Evolutionary conservation across 2,113 vertebrate genomes (phyloP).

Genomic region (Pao palembangensis): DNA sequence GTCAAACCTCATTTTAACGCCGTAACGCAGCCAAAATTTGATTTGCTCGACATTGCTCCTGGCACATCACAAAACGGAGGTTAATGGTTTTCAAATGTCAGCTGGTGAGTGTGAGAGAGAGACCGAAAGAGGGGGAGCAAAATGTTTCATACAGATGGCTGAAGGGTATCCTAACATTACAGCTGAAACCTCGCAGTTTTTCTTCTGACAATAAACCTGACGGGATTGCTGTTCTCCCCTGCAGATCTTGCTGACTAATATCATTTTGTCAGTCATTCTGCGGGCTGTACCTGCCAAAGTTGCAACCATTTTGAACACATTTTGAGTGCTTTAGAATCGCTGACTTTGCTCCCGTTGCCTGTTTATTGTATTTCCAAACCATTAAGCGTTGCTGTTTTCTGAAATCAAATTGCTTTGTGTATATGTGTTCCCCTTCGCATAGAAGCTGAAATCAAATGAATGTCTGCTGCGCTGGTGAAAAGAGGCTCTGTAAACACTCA

Average conservation of each 20-base stretch:
- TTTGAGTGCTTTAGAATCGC: conserved; percentile 7
- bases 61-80: conserved; percentile 30
- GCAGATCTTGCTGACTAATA: not conserved
- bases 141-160: conserved; percentile 6
- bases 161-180: conserved; percentile 4
- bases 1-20: conserved; percentile 37
- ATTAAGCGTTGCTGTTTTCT: conserved; percentile 6
- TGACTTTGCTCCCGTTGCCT: not conserved
- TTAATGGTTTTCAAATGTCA: conserved; percentile 56
- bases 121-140: conserved; percentile 8
- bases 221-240: not conserved
- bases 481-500: too few relatives aligned
- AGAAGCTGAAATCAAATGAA: not conserved
- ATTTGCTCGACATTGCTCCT: conserved; percentile 21
- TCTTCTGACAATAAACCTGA: not conserved
- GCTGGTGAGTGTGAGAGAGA: conserved; percentile 5
- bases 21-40: conserved; percentile 27
- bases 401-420: not conserved
- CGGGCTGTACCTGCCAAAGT: not conserved
- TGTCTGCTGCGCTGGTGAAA: too few relatives aligned
- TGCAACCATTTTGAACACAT: conserved; percentile 5
- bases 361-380: conserved; percentile 6
- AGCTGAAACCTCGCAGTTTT: conserved; percentile 10
- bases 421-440: not conserved
- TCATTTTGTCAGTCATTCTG: conserved; percentile 1